A percentile compares a stretch with the other conserved stretches of the same genome.
Conservation (phyloP, 1,140 invertebrate species). For the Drosophila ercepeae region DNA sequence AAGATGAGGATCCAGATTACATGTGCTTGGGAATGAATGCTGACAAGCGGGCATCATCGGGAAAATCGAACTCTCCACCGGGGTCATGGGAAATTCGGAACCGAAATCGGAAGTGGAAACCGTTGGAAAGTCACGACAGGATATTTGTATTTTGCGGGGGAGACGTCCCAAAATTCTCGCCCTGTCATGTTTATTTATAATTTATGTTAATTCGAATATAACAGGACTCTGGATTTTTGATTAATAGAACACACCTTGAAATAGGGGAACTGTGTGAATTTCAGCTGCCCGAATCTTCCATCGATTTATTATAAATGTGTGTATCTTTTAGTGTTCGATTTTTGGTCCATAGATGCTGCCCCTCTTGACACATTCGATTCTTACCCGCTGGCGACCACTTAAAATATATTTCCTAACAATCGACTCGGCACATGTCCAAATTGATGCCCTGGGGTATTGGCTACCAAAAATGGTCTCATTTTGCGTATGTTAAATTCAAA, state of each 20-base stretch:
- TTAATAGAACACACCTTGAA: conserved; percentile 75
- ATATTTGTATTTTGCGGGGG: conserved; percentile 30
- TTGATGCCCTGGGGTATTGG: conserved; percentile 81
- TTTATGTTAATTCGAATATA: conserved; percentile 78
- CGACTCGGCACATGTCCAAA: conserved; percentile 76
- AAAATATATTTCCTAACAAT: conserved; percentile 70
- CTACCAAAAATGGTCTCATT: conserved; percentile 79
- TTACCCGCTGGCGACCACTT: conserved; percentile 57
- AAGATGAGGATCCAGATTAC: conserved; percentile 49
- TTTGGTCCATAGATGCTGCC: background rate
- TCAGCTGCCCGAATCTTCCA: conserved; percentile 4
- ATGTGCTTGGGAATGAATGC: conserved; percentile 48
- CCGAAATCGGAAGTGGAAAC: conserved; percentile 69
- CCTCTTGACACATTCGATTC: conserved; percentile 45
- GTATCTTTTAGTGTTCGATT: conserved; percentile 3
- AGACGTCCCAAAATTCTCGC: conserved; percentile 17
- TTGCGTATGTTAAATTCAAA: conserved; percentile 77
- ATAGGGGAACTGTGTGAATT: conserved; percentile 30
- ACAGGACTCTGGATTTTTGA: conserved; percentile 60
- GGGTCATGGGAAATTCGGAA: conserved; percentile 70
- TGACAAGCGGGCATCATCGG: conserved; percentile 71
- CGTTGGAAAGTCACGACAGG: conserved; percentile 61
- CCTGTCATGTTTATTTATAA: conserved; percentile 68
- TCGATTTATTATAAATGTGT: conserved; percentile 25
- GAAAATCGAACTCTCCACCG: conserved; percentile 32